These are phyloP conservation scores for Pristis pectinata DNA, from an alignment of 2,797 vertebrate genomes.

Conservation along the genomic window DNA sequence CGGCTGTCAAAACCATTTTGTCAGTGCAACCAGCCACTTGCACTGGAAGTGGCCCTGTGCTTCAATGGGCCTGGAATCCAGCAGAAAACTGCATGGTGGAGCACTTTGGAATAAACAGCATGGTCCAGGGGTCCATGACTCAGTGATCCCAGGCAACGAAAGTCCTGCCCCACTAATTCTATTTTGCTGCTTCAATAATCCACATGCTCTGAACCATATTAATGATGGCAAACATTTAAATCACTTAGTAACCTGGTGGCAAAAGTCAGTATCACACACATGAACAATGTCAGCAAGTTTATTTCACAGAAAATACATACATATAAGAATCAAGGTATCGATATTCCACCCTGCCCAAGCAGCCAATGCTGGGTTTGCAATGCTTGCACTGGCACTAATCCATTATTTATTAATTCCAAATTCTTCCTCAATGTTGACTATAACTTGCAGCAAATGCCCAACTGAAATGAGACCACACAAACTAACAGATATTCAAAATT, in stretches of 20 bases:
- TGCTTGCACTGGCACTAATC: neutral
- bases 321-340: neutral
- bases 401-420: neutral
- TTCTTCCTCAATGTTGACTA: neutral
- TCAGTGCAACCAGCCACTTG: no score
- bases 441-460: neutral
- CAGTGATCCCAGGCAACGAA: no score
- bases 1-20: no score
- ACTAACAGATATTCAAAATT: neutral
- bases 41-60: no score
- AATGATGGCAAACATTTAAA: neutral
- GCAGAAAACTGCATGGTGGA: no score
- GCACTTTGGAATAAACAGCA: no score
- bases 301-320: neutral
- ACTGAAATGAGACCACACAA: neutral
- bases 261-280: neutral
- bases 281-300: neutral
- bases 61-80: no score
- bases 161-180: no score
- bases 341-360: neutral
- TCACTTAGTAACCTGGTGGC: no score
- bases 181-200: neutral
- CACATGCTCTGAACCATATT: neutral
- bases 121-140: no score
- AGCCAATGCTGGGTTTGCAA: neutral